Evolutionary conservation across 2,888 invertebrate species (phyloP).

Genomic region (Syrista parreyssii): DNA sequence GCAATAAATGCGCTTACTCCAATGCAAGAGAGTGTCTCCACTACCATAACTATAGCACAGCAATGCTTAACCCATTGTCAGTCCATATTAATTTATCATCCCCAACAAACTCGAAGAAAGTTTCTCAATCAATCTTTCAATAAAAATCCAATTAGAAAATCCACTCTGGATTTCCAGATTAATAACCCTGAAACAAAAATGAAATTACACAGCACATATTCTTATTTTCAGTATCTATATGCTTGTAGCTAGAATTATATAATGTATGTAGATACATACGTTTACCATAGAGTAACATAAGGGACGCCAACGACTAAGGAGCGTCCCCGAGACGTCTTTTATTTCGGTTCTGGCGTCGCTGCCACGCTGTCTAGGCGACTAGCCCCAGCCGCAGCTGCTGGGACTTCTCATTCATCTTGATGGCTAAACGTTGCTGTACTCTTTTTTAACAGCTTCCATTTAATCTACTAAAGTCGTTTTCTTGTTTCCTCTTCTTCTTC

Average conservation of each 20-base stretch:
- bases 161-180: background rate
- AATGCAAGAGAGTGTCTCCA: background rate
- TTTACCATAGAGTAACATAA: background rate
- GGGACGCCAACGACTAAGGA: background rate
- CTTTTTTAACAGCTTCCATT: background rate
- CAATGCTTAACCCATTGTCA: background rate
- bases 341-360: slow-evolving; percentile 45
- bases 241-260: background rate
- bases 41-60: background rate
- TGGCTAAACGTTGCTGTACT: background rate
- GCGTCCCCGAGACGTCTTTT: slow-evolving; percentile 33
- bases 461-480: slow-evolving; percentile 1
- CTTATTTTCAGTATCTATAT: background rate
- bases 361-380: slow-evolving; percentile 58
- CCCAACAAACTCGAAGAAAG: background rate
- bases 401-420: slow-evolving; percentile 2
- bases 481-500: slow-evolving; percentile 8
- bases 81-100: background rate
- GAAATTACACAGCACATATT: background rate
- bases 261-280: background rate
- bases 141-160: background rate
- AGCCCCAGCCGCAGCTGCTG: slow-evolving; percentile 23
- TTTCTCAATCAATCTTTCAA: background rate
- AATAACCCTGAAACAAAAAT: background rate
- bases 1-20: background rate